These are phyloP conservation scores for Mayetiola destructor DNA, from an alignment of 2,888 invertebrate species.

Conservation along the genomic window DNA sequence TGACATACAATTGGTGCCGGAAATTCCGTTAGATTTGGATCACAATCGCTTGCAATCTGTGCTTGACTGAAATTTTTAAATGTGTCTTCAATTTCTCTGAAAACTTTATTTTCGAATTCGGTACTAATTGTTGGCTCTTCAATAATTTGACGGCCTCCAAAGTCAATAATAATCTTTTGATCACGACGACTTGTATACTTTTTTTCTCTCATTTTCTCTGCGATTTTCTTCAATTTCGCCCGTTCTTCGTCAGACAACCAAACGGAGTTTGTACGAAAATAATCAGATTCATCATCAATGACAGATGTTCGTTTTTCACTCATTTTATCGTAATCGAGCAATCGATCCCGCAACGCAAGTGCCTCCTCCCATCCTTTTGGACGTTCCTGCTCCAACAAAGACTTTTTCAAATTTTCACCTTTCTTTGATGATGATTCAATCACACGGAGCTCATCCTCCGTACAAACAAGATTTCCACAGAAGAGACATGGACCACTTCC, in stretches of 20 bases:
- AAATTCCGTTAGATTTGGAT: conserved; percentile 22
- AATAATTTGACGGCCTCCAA: conserved; percentile 46
- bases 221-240: conserved; percentile 48
- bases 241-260: conserved; percentile 67
- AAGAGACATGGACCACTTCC: conserved; percentile 93
- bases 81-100: conserved; percentile 32
- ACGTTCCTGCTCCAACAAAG: conserved; percentile 45
- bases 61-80: background rate
- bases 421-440: conserved; percentile 52
- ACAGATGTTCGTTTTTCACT: conserved; percentile 41
- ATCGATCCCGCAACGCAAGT: conserved; percentile 58
- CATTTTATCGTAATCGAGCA: conserved; percentile 71
- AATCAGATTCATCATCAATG: conserved; percentile 83
- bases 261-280: conserved; percentile 67
- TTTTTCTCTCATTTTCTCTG: conserved; percentile 49
- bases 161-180: conserved; percentile 62
- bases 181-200: conserved; percentile 53
- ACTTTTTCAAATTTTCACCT: conserved; percentile 48
- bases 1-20: conserved; percentile 20
- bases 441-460: conserved; percentile 52
- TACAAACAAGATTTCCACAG: conserved; percentile 76
- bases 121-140: conserved; percentile 35
- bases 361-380: conserved; percentile 55
- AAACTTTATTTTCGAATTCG: conserved; percentile 32
- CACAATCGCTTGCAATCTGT: background rate